These are phyloP conservation scores for Pollimyrus isidori DNA, from an alignment of 2,113 vertebrate species.

Conservation along the genomic window DNA sequence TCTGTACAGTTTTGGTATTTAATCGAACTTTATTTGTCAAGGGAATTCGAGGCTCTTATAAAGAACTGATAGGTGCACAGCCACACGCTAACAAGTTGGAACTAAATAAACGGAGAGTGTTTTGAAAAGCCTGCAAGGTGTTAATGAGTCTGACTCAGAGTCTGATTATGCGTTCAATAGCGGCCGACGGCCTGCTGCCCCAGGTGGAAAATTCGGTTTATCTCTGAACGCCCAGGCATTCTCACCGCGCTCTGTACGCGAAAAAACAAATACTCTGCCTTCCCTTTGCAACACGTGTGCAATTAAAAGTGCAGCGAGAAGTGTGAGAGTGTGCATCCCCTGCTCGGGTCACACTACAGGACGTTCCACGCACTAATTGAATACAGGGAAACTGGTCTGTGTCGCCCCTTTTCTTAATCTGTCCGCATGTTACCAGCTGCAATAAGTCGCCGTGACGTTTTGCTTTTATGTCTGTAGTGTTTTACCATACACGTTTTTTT, in stretches of 20 bases:
- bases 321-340: no score
- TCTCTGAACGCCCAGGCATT: conserved; percentile 43
- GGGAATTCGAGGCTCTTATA: background rate
- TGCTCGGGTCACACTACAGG: background rate
- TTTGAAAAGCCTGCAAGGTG: conserved; percentile 33
- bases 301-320: background rate
- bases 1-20: background rate
- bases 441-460: background rate
- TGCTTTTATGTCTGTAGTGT: background rate
- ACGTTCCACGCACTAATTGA: background rate
- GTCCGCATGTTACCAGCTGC: background rate
- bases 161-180: conserved; percentile 55
- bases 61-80: background rate
- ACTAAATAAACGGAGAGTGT: conserved; percentile 25
- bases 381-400: background rate
- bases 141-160: conserved; percentile 49
- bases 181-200: conserved; percentile 40
- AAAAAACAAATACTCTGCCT: conserved; percentile 44
- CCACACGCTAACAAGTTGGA: conserved; percentile 1
- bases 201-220: conserved; percentile 60
- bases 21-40: background rate
- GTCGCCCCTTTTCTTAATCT: background rate
- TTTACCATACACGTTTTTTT: no score
- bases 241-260: conserved; percentile 36
- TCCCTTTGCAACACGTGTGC: conserved; percentile 32